These are phyloP conservation scores for Trachelus tabidus DNA, from an alignment of 2,888 invertebrate species.

Conservation along the genomic window DNA sequence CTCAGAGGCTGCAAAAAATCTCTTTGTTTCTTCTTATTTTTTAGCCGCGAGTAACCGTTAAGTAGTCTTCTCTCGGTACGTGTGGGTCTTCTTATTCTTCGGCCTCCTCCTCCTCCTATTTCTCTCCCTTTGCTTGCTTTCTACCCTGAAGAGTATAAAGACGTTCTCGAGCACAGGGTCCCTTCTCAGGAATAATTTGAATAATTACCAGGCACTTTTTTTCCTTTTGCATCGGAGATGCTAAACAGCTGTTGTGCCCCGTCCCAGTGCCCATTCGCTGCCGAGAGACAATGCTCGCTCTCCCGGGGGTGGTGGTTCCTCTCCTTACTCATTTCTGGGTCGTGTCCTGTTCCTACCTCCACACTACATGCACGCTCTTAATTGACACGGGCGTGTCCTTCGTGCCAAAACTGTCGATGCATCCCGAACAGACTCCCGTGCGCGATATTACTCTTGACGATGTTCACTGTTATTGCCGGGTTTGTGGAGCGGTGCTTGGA, in stretches of 20 bases:
- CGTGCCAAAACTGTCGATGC: too few species aligned
- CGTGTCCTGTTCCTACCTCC: neutral
- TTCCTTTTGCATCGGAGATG: constrained; percentile 40
- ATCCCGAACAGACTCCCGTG: too few species aligned
- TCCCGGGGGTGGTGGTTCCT: neutral
- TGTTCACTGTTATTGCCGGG: too few species aligned
- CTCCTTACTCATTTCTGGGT: neutral
- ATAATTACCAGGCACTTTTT: constrained; percentile 53
- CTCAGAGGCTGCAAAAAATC: too few species aligned
- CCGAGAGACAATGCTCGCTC: constrained; percentile 40
- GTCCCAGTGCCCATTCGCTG: constrained; percentile 23
- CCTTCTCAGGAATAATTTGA: constrained; percentile 52
- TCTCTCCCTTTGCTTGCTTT: constrained; percentile 13
- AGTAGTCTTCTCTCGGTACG: too few species aligned
- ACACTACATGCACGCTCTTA: too few species aligned
- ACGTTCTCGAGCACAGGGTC: constrained; percentile 9
- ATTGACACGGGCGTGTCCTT: too few species aligned
- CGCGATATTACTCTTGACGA: too few species aligned
- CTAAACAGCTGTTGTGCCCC: constrained; percentile 53
- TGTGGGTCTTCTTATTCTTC: too few species aligned
- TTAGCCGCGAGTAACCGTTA: too few species aligned
- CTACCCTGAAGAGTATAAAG: neutral
- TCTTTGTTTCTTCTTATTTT: too few species aligned
- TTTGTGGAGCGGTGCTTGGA: too few species aligned
- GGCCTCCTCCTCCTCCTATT: constrained; percentile 1